Conservation (phyloP, 2,888 invertebrate species). For the Polymixis lichenea region DNA sequence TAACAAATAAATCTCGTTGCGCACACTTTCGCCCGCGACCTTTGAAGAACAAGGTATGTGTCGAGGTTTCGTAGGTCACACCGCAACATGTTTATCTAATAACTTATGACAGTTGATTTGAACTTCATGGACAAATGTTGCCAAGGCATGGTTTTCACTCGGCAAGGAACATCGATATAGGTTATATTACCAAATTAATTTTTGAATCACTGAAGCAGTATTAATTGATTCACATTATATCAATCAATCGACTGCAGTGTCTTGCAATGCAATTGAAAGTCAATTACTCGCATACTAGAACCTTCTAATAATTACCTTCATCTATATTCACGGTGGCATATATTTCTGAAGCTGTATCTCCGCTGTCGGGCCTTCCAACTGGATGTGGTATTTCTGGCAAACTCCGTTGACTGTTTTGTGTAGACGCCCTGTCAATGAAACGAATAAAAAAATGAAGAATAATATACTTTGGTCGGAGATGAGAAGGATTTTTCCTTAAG, state of each 20-base stretch:
- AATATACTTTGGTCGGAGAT: not conserved
- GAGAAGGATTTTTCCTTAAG: conserved; percentile 28
- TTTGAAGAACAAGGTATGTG: conserved; percentile 63
- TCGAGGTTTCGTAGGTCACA: conserved; percentile 66
- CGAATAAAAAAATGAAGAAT: not conserved
- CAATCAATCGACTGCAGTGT: conserved; percentile 47
- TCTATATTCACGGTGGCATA: conserved; percentile 95
- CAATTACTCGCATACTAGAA: conserved; percentile 30
- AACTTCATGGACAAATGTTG: conserved; percentile 38
- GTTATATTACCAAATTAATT: conserved; percentile 30
- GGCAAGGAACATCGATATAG: conserved; percentile 25
- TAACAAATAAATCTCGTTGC: conserved; percentile 38
- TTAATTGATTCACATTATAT: conserved; percentile 55
- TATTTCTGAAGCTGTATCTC: conserved; percentile 95
- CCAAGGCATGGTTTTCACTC: conserved; percentile 32
- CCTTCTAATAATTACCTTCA: conserved; percentile 77
- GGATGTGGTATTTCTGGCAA: conserved; percentile 95
- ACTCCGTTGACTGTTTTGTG: conserved; percentile 93
- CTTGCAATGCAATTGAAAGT: conserved; percentile 25
- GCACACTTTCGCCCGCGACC: conserved; percentile 66
- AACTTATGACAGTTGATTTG: conserved; percentile 56
- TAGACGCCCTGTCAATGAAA: conserved; percentile 82
- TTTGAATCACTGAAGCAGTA: conserved; percentile 39
- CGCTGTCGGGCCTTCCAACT: conserved; percentile 92
- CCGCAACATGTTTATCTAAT: conserved; percentile 62